Conservation (phyloP, 2,797 vertebrate species). For the Myotis findleyi region DNA sequence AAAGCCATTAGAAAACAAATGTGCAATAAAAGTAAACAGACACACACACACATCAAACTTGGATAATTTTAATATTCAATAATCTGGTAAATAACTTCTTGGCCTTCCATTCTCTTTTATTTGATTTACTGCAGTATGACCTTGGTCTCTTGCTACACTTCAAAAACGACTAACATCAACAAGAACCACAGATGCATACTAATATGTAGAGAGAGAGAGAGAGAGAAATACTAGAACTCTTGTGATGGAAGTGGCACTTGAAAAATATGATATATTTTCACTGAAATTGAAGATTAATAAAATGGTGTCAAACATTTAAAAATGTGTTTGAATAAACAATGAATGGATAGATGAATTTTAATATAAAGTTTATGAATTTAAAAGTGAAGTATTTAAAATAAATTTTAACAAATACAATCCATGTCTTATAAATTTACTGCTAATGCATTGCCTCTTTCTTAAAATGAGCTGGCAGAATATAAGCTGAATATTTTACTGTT, state of each 20-base stretch:
- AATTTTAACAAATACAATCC: background rate
- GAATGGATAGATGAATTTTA: background rate
- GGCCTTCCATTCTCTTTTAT: slow-evolving; percentile 88
- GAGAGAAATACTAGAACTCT: slow-evolving; percentile 79
- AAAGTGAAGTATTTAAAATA: background rate
- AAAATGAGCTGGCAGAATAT: slow-evolving; percentile 51
- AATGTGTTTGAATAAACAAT: background rate
- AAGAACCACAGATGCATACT: slow-evolving; percentile 80
- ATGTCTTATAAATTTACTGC: background rate
- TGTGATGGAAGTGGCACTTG: slow-evolving; percentile 91
- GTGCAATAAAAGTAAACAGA: slow-evolving; percentile 75
- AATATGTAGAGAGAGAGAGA: background rate
- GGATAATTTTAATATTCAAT: slow-evolving; percentile 84
- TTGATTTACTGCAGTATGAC: slow-evolving; percentile 87
- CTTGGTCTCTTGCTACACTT: slow-evolving; percentile 91
- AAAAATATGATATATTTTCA: slow-evolving; percentile 99
- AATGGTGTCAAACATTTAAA: slow-evolving; percentile 94
- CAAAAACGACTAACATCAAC: slow-evolving; percentile 88
- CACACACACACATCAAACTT: slow-evolving; percentile 76
- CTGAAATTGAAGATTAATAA: slow-evolving; percentile 95
- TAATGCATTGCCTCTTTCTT: background rate
- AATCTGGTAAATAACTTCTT: slow-evolving; percentile 86
- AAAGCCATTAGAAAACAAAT: slow-evolving; percentile 89
- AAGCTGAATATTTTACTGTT: background rate
- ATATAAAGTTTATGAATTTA: background rate